phyloP scores from a whole-genome alignment of 2,797 vertebrate genomes.

The Oreortyx pictus region DNA sequence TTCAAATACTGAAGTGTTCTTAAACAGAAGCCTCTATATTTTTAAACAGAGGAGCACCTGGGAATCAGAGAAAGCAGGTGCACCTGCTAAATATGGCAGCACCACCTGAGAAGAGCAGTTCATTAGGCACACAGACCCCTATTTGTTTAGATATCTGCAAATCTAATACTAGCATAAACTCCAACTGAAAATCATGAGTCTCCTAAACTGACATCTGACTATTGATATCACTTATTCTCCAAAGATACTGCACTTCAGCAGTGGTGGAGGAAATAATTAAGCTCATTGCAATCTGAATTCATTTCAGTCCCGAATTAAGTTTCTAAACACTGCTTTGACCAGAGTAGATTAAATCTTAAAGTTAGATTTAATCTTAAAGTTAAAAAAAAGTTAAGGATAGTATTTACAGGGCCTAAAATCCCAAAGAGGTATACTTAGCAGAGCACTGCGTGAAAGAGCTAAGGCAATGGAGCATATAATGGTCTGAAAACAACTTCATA shows the following conservation, averaged over 20 bases:
- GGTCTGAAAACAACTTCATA: background rate
- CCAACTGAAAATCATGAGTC: background rate
- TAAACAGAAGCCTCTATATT: background rate
- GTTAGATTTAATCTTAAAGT: background rate
- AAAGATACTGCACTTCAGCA: background rate
- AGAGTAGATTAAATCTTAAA: background rate
- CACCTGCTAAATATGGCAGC: background rate
- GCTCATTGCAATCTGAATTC: background rate
- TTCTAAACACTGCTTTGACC: background rate
- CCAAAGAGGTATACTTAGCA: background rate
- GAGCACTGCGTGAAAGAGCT: background rate
- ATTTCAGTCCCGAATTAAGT: background rate
- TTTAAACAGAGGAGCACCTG: background rate
- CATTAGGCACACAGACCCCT: background rate
- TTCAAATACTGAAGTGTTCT: background rate
- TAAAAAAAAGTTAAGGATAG: background rate
- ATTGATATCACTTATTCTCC: background rate
- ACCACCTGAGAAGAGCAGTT: background rate
- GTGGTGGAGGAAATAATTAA: background rate
- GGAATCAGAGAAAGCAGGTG: background rate
- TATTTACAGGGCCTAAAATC: background rate
- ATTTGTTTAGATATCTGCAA: constrained; percentile 11
- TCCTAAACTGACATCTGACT: background rate
- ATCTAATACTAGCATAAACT: background rate
- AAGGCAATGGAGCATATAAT: background rate